Base-by-base conservation (phyloP, 2,797 vertebrate species). In the Sylvia borin region DNA sequence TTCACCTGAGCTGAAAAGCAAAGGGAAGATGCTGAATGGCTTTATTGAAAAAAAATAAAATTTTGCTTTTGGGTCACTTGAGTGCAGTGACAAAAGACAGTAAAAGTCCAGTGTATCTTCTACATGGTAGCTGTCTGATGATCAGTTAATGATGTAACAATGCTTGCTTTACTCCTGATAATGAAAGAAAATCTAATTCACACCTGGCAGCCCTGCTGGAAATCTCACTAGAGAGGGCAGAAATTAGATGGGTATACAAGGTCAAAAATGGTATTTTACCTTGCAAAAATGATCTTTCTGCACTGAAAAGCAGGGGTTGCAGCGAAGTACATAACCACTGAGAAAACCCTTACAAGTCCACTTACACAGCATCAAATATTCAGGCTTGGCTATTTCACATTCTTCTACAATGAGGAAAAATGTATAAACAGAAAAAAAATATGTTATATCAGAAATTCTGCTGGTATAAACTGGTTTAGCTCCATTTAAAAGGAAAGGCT, bases 111-210 rank as follows among this genome's bases (percentile, higher is more conserved):
- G 36, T 0, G 0, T 5, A 19, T 14, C 25, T 82, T 66, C 43
- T 43, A 3, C 38, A 15, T 11, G 26, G 38, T 17, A 70, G 68
- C 34, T 58, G 38, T 74, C 74, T 82, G 74, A 87, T 65, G 60
- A 77, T 55, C 57, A 72, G 50, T 74, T 58, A 64, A 57, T 57
- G 47, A 74, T 57, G 53, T 65, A 81, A 88, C 1, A 10, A 62
- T 53, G 26, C 40, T 89, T 70, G 13, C 55, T 80, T 85, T 71
- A 47, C 22, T 89, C 61, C 29, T 48, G 34, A 36, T 85, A 92
- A 81, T 53, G 74, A 70, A 90, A 77, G 57, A 87, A 88, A 94
- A 90, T 38, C 45, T 87, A 62, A 75, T 51, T 70, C n/a, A n/a
- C 81, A 92, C 57, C 38, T 74, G 61, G 38, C 38, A 87, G 77